Percentiles rank a stretch among this genome's conserved stretches.
Conservation (phyloP, 2,797 vertebrate genomes). For the Varecia variegata region DNA sequence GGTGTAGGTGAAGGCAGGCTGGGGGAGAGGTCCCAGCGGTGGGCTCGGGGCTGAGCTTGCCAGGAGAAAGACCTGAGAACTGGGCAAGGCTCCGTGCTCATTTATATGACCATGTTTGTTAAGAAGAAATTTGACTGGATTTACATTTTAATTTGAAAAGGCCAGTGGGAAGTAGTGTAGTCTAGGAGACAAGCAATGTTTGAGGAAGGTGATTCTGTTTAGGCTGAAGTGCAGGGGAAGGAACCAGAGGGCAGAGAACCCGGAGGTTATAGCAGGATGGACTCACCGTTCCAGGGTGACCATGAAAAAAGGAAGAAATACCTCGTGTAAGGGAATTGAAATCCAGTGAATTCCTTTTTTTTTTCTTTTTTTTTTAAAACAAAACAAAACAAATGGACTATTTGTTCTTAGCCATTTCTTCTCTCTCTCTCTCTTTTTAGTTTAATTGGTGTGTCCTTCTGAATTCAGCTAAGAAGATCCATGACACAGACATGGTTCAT, state of each 20-base stretch:
- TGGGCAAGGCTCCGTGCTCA: not conserved
- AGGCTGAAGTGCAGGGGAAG: not conserved
- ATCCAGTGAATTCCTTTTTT: not conserved
- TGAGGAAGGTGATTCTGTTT: not conserved
- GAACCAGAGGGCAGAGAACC: not conserved
- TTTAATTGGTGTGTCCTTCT: not conserved
- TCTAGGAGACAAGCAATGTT: not conserved
- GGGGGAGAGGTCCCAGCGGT: too few species aligned
- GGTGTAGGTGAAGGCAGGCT: not conserved
- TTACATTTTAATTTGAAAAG: not conserved
- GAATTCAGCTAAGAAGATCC: not conserved
- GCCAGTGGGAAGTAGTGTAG: not conserved
- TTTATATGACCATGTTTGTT: not conserved
- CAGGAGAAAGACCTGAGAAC: not conserved
- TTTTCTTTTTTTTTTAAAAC: not conserved
- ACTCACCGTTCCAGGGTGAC: not conserved
- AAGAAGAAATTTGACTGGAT: not conserved
- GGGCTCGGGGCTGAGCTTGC: not conserved
- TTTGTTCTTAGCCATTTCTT: not conserved
- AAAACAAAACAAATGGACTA: not conserved
- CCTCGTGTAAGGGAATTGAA: not conserved
- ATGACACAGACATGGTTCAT: not conserved
- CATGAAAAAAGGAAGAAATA: not conserved
- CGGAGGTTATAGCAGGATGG: accelerated
- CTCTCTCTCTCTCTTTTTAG: not conserved